These are phyloP conservation scores for Drosophila barbarae DNA, from an alignment of 2,888 invertebrate species.

Conservation along the genomic window DNA sequence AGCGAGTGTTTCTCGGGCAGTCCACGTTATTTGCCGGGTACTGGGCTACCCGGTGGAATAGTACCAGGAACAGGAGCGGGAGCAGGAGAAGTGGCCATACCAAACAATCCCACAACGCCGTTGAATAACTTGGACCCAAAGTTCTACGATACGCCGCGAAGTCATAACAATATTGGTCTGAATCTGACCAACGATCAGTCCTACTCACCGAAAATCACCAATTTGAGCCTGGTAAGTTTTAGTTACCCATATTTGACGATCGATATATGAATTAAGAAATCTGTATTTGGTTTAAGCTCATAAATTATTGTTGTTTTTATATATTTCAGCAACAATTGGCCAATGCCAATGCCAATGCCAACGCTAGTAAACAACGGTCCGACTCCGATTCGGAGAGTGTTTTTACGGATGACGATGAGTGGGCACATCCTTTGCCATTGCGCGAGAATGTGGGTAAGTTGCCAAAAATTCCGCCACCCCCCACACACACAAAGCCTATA, in stretches of 20 bases:
- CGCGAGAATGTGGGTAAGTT: slow-evolving; percentile 78
- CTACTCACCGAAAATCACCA: slow-evolving; percentile 80
- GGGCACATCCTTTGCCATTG: slow-evolving; percentile 81
- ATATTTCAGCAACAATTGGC: slow-evolving; percentile 56
- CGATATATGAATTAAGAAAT: too few relatives aligned
- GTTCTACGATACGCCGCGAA: slow-evolving; percentile 81
- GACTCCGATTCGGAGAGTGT: slow-evolving; percentile 86
- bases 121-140: slow-evolving; percentile 81
- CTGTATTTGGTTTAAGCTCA: too few relatives aligned
- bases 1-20: slow-evolving; percentile 94
- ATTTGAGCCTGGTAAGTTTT: slow-evolving; percentile 75
- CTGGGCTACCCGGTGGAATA: slow-evolving; percentile 16
- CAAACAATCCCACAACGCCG: slow-evolving; percentile 75
- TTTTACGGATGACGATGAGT: slow-evolving; percentile 86
- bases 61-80: neutral
- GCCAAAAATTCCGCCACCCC: neutral
- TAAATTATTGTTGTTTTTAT: too few relatives aligned
- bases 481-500: too few relatives aligned
- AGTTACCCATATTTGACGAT: neutral
- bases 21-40: slow-evolving; percentile 76
- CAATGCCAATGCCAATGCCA: slow-evolving; percentile 49
- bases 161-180: slow-evolving; percentile 79
- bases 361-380: slow-evolving; percentile 69
- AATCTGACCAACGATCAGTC: slow-evolving; percentile 80
- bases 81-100: slow-evolving; percentile 36